Evolutionary conservation across 2,797 vertebrate genomes (phyloP), one percentile per base, ranked within the genome.

Genomic region (Enteromius unitaeniatus): DNA sequence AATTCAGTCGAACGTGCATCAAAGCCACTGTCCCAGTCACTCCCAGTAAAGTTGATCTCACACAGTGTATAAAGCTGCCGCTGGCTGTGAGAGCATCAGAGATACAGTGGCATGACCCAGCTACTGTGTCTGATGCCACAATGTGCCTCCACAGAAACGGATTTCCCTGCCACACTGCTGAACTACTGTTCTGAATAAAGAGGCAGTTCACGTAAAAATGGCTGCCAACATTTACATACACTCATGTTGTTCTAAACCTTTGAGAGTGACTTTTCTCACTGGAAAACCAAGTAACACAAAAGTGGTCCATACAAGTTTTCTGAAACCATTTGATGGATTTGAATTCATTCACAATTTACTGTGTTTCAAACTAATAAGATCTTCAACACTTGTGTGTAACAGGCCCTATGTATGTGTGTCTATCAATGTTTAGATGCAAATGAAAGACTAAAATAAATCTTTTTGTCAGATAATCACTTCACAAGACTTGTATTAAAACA

Each of bases 111-210:
- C 55, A 77, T 19, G 55, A 45, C 15, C 55, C 14, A 62, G 55
- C 72, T 75, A 23, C 51, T 8, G 76, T 51, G 60, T 79, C 77
- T 79, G 60, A 64, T 78, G 75, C 9, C 40, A 78, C 14, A 0
- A 60, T 60, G 55, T 53, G 69, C 11, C 21, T 60, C 4, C 3
- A 5, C 34, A 28, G 31, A 45, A 10, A 47, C 5, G 0, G 9
- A 78, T 47, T 21, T 28, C 37, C 15, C 55, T 3, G 3, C n/a
- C n/a, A 62, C 55, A 19, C n/a, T n/a, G 31, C 37, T n/a, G 49
- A 78, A 17, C 10, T 4, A 58, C 19, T 83, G 67, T 88, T 74
- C 69, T 67, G 53, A 45, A 78, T 87, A 87, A 82, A 67, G 74
- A 15, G 23, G 5, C 47, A 72, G 45, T 28, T 17, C 14, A 19